Percentiles rank a stretch among this genome's conserved stretches.
Evolutionary conservation across 2,797 vertebrate species (phyloP).

Genomic region (Bufotes viridis): DNA sequence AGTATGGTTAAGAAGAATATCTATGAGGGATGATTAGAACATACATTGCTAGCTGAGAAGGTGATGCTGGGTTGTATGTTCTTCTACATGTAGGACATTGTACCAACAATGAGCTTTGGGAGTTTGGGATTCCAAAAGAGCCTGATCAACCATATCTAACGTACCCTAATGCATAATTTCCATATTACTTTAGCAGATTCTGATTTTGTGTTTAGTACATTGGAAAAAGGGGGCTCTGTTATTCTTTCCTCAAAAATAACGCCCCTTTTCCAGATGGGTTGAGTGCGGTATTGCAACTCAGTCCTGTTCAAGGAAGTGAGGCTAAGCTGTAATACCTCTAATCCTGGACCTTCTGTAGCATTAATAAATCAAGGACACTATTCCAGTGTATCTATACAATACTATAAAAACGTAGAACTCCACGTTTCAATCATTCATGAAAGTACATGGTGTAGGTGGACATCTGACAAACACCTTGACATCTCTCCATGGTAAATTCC

Average conservation of each 20-base stretch:
- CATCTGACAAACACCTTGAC: neutral
- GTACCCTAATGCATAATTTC: too few relatives aligned
- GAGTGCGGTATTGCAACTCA: too few relatives aligned
- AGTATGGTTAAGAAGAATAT: neutral
- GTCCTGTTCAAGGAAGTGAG: too few relatives aligned
- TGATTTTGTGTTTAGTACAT: too few relatives aligned
- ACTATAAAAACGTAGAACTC: too few relatives aligned
- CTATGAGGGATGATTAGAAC: neutral
- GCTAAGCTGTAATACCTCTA: neutral
- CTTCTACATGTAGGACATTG: neutral
- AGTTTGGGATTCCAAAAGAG: neutral
- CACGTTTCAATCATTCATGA: neutral
- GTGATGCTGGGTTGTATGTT: neutral
- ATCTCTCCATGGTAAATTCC: neutral
- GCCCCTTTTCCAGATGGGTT: too few relatives aligned
- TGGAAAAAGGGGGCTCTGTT: too few relatives aligned
- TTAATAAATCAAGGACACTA: neutral
- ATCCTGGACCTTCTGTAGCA: neutral
- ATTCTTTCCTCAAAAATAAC: too few relatives aligned
- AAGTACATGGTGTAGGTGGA: constrained; percentile 6
- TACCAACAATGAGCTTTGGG: neutral
- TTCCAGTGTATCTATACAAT: neutral
- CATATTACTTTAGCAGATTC: too few relatives aligned
- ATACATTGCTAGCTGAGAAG: neutral
- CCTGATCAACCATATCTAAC: neutral